Conservation (phyloP, 2,113 vertebrate genomes). For the Ctenomys sociabilis region DNA sequence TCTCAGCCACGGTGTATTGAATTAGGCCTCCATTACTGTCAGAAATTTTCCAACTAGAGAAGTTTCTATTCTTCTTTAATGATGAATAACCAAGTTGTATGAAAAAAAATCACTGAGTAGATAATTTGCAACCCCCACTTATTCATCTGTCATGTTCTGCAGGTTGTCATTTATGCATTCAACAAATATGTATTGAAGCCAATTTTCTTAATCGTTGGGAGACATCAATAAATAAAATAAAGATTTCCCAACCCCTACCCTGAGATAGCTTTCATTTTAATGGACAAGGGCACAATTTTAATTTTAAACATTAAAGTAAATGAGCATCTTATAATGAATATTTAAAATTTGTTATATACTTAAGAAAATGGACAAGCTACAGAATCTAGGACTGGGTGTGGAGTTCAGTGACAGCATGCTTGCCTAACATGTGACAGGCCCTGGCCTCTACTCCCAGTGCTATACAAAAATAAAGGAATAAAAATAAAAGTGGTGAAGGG, state of each 20-base stretch:
- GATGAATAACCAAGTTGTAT: not conserved
- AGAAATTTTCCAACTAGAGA: not conserved
- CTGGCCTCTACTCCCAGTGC: not conserved
- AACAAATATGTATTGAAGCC: not conserved
- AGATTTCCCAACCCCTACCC: not conserved
- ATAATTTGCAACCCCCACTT: not conserved
- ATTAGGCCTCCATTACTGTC: not conserved
- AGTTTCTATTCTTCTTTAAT: conserved; percentile 12
- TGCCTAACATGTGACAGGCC: not conserved
- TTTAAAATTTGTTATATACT: not conserved
- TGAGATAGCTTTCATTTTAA: not conserved
- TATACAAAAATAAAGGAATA: not conserved
- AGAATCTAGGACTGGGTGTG: not conserved
- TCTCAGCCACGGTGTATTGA: not conserved
- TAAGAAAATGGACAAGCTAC: not conserved
- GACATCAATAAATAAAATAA: not conserved
- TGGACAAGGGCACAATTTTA: not conserved
- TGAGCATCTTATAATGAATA: not conserved
- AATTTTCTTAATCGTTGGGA: not conserved
- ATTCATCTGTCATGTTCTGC: not conserved
- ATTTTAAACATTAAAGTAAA: not conserved
- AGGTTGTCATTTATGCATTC: not conserved
- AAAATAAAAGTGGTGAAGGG: not conserved
- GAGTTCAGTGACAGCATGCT: not conserved
- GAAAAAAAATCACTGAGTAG: not conserved